Conservation (phyloP, 2,888 invertebrate genomes). For the Agonopterix heracliana region DNA sequence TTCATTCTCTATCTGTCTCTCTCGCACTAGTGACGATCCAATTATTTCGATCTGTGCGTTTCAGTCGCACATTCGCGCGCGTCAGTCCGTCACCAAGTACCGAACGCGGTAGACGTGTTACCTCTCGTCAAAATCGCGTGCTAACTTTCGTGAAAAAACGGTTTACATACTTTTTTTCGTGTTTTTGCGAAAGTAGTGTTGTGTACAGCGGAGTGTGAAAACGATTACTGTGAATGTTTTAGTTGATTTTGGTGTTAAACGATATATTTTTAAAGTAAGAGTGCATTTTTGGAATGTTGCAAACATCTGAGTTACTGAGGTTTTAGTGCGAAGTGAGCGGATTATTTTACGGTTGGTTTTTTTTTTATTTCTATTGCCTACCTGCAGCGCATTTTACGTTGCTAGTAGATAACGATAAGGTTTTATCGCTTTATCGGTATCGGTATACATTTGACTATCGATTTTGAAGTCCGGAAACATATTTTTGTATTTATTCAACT, state of each 20-base stretch:
- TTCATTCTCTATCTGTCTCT: constrained; percentile 43
- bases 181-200: constrained; percentile 42
- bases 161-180: constrained; percentile 40
- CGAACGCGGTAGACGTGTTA: constrained; percentile 26
- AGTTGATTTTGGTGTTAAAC: constrained; percentile 26
- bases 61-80: constrained; percentile 48
- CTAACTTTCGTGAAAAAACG: constrained; percentile 63
- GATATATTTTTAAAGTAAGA: constrained; percentile 15
- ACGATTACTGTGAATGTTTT: constrained; percentile 32
- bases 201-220: constrained; percentile 30
- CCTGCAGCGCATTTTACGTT: constrained; percentile 18
- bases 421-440: background rate
- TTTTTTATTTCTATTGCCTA: constrained; percentile 45
- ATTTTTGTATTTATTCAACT: background rate
- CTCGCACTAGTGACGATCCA: constrained; percentile 29
- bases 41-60: constrained; percentile 39
- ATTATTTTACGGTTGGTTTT: constrained; percentile 44
- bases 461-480: no score
- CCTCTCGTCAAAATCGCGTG: constrained; percentile 28
- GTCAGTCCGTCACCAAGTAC: constrained; percentile 45
- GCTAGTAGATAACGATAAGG: constrained; percentile 3
- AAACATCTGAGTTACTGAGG: constrained; percentile 37
- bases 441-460: no score
- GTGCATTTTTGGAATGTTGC: constrained; percentile 60
- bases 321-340: constrained; percentile 40